Conservation (phyloP, 2,888 invertebrate genomes). For the Meloe dianella region DNA sequence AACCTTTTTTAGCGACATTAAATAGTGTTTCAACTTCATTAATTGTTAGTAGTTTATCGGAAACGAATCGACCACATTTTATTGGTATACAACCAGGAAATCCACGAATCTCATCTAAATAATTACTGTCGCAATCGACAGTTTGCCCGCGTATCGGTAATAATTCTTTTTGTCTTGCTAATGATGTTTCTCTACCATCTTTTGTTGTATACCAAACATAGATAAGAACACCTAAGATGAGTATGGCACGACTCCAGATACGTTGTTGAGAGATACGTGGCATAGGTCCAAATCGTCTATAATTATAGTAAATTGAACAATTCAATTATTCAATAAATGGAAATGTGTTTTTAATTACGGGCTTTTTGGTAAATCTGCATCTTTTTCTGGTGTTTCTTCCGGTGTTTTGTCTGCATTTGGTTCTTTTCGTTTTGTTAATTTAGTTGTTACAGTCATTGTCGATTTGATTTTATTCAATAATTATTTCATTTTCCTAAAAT, state of each 20-base stretch:
- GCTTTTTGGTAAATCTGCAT: neutral
- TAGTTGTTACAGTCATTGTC: neutral
- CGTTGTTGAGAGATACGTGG: conserved; percentile 59
- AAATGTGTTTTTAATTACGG: neutral
- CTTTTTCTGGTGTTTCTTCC: neutral
- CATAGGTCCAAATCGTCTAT: conserved; percentile 58
- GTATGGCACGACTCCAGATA: conserved; percentile 59
- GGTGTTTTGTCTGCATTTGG: neutral
- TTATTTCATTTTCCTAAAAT: neutral
- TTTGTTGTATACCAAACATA: conserved; percentile 72
- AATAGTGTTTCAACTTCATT: conserved; percentile 73
- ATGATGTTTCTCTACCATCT: conserved; percentile 65
- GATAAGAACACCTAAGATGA: conserved; percentile 60
- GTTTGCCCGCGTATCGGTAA: conserved; percentile 68
- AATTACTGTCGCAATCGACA: conserved; percentile 71
- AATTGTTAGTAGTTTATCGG: conserved; percentile 74
- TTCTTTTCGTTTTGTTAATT: conserved; percentile 7
- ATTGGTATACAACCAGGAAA: conserved; percentile 72
- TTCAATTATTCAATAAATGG: neutral
- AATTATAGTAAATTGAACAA: conserved; percentile 16
- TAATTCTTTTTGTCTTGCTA: conserved; percentile 71
- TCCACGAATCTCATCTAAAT: conserved; percentile 66
- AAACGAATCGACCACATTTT: conserved; percentile 80
- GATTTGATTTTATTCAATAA: neutral
- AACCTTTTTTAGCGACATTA: conserved; percentile 70